A percentile compares a stretch with the other conserved stretches of the same genome.
Evolutionary conservation across 1,140 invertebrate species (phyloP).

Genomic region (Drosophila carrolli): DNA sequence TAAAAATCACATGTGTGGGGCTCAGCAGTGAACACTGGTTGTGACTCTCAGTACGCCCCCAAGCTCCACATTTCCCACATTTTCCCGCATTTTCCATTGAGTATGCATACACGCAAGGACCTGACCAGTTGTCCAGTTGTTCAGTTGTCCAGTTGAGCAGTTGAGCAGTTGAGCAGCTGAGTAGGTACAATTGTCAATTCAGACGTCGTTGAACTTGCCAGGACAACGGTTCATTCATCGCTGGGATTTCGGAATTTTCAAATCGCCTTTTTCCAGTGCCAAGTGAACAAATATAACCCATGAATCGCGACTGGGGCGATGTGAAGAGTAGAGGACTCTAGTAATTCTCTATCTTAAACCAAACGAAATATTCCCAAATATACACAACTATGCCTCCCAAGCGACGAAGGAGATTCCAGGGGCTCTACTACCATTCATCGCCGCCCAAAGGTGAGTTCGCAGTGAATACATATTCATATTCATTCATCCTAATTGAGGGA

Average conservation of each 20-base stretch:
- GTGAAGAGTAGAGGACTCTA: conserved; percentile 65
- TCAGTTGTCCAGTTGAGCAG: conserved; percentile 10
- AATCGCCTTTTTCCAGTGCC: conserved; percentile 26
- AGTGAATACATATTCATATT: conserved; percentile 17
- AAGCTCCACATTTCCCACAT: conserved; percentile 3
- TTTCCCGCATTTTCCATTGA: conserved; percentile 39
- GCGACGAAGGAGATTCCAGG: conserved; percentile 83
- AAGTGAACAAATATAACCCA: conserved; percentile 18
- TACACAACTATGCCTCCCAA: conserved; percentile 72
- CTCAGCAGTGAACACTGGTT: conserved; percentile 6
- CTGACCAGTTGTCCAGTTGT: conserved; percentile 11
- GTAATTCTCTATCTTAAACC: neutral
- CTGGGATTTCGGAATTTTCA: neutral
- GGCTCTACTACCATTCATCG: conserved; percentile 86
- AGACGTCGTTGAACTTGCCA: conserved; percentile 73
- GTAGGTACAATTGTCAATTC: conserved; percentile 34
- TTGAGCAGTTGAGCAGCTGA: conserved; percentile 19
- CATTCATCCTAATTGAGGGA: conserved; percentile 66
- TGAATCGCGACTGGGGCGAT: conserved; percentile 58
- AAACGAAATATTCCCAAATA: neutral
- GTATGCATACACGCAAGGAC: conserved; percentile 54
- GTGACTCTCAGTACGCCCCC: conserved; percentile 19
- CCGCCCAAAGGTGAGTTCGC: conserved; percentile 86
- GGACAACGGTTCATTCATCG: conserved; percentile 38
- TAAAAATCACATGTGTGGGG: conserved; percentile 27